Evolutionary conservation across 2,888 invertebrate genomes (phyloP).

Genomic region (Mylabris sibirica): DNA sequence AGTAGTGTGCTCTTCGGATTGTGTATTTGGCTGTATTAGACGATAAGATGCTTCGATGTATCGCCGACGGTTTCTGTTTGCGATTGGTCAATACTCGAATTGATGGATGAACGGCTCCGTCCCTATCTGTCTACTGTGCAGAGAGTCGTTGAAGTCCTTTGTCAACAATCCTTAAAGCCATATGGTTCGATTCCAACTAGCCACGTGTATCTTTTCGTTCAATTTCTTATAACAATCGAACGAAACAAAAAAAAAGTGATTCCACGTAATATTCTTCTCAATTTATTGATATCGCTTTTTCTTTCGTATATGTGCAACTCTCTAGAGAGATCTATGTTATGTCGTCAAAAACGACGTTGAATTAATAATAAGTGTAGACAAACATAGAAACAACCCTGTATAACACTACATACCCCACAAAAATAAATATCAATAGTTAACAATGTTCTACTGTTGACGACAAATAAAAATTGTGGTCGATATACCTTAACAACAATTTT

Average conservation of each 20-base stretch:
- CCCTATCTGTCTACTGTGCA: conserved; percentile 38
- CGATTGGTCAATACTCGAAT: conserved; percentile 54
- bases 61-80: conserved; percentile 43
- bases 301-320: not conserved
- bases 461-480: conserved; percentile 26
- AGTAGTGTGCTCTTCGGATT: conserved; percentile 36
- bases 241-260: conserved; percentile 10
- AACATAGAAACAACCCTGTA: conserved; percentile 9
- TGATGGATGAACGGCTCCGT: conserved; percentile 53
- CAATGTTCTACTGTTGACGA: conserved; percentile 13
- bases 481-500: conserved; percentile 32
- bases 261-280: not conserved
- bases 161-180: conserved; percentile 37
- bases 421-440: conserved; percentile 32
- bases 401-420: not conserved
- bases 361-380: conserved; percentile 6
- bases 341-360: conserved; percentile 6
- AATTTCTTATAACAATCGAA: conserved; percentile 26
- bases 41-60: conserved; percentile 48
- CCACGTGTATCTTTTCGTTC: conserved; percentile 33
- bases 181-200: conserved; percentile 14
- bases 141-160: conserved; percentile 39
- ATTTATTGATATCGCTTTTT: not conserved
- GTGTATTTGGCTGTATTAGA: conserved; percentile 45
- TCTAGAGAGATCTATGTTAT: not conserved